phyloP scores from a whole-genome alignment of 2,888 invertebrate genomes.

The Callyntrura sp. region DNA sequence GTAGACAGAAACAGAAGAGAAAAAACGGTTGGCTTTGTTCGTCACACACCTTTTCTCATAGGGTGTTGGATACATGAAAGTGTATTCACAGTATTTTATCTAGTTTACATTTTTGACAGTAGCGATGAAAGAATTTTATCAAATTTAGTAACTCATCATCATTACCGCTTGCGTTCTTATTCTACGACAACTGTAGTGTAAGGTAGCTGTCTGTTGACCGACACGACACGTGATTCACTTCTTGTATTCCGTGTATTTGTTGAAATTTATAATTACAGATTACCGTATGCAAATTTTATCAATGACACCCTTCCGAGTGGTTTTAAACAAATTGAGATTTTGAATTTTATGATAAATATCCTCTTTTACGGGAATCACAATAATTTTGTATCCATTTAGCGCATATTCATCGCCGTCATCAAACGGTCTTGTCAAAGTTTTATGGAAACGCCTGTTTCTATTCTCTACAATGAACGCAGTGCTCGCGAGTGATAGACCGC shows the following conservation, averaged over 20 bases:
- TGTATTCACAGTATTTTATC: no score
- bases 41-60: no score
- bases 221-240: neutral
- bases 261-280: conserved; percentile 21
- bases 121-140: no score
- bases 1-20: neutral
- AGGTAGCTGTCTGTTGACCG: no score
- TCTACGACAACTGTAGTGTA: no score
- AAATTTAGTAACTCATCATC: no score
- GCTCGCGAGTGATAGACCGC: conserved; percentile 72
- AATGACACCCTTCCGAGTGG: conserved; percentile 6
- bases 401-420: no score
- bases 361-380: conserved; percentile 64
- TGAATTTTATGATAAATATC: conserved; percentile 50
- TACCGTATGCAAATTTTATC: neutral
- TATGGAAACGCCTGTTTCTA: neutral
- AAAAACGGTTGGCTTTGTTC: neutral
- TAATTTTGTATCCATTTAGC: conserved; percentile 45
- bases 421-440: no score
- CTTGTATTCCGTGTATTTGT: neutral
- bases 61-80: no score
- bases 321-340: conserved; percentile 34
- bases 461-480: neutral
- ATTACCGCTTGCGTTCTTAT: no score
- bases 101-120: no score